phyloP scores from a whole-genome alignment of 2,888 invertebrate genomes.

The Andrena dorsata region DNA sequence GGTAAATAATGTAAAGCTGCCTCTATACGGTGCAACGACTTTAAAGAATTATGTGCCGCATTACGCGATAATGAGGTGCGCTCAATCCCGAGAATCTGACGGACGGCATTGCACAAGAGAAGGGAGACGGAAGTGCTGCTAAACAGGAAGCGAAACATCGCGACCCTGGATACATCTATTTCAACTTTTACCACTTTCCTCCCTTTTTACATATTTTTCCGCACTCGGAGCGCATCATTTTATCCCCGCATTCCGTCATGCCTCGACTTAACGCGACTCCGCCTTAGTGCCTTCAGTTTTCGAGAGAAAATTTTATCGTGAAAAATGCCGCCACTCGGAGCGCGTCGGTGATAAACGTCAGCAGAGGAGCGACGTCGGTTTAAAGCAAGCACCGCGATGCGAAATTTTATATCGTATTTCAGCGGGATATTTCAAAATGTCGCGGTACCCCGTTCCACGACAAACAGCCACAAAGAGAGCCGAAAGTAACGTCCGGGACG shows the following conservation, averaged over 20 bases:
- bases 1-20: constrained; percentile 5
- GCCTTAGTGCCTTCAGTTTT: constrained; percentile 4
- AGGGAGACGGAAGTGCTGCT: not conserved
- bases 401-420: constrained; percentile 7
- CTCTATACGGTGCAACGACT: not conserved
- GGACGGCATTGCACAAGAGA: not conserved
- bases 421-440: not conserved
- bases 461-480: not conserved
- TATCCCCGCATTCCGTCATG: constrained; percentile 3
- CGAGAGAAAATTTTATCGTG: constrained; percentile 22
- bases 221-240: constrained; percentile 18
- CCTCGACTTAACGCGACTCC: not conserved
- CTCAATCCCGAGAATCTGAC: constrained; percentile 10
- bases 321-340: constrained; percentile 27
- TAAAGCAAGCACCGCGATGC: not conserved
- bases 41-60: not conserved
- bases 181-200: not conserved
- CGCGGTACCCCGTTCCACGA: not conserved
- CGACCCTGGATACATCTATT: not conserved
- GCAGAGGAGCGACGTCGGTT: not conserved
- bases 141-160: constrained; percentile 13
- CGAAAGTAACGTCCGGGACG: not conserved
- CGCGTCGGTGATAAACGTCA: constrained; percentile 22
- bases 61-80: constrained; percentile 21
- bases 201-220: not conserved